phyloP scores from a whole-genome alignment of 2,888 invertebrate genomes.

The Amblyjoppa fuscipennis region DNA sequence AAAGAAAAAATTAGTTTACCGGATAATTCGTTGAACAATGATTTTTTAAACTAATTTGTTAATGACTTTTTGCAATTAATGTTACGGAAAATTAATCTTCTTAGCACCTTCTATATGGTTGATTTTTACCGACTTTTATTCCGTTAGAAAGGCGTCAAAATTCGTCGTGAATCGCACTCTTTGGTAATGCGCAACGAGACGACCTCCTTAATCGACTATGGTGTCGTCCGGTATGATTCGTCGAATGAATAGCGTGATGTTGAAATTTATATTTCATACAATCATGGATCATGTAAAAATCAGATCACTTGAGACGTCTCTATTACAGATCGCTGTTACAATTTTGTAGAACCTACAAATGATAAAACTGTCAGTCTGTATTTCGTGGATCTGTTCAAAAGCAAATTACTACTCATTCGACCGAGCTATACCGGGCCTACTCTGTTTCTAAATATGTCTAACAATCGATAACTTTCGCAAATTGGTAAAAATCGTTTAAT shows the following conservation, averaged over 20 bases:
- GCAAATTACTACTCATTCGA: background rate
- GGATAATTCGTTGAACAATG: too few relatives aligned
- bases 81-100: too few relatives aligned
- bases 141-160: too few relatives aligned
- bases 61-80: too few relatives aligned
- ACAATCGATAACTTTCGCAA: slow-evolving; percentile 38
- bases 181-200: too few relatives aligned
- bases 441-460: slow-evolving; percentile 7
- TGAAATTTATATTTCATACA: background rate
- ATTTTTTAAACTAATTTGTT: too few relatives aligned
- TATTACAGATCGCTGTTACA: background rate
- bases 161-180: too few relatives aligned
- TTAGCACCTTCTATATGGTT: too few relatives aligned
- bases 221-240: background rate
- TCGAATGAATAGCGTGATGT: background rate
- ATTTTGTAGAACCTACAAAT: background rate
- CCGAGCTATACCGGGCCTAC: background rate
- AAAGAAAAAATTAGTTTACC: too few relatives aligned
- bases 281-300: background rate
- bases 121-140: too few relatives aligned
- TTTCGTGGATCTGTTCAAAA: background rate
- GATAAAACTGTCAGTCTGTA: background rate
- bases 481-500: slow-evolving; percentile 41
- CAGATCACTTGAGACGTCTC: background rate
- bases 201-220: background rate